phyloP scores from a whole-genome alignment of 2,888 invertebrate genomes.

The Lasiommata megera region DNA sequence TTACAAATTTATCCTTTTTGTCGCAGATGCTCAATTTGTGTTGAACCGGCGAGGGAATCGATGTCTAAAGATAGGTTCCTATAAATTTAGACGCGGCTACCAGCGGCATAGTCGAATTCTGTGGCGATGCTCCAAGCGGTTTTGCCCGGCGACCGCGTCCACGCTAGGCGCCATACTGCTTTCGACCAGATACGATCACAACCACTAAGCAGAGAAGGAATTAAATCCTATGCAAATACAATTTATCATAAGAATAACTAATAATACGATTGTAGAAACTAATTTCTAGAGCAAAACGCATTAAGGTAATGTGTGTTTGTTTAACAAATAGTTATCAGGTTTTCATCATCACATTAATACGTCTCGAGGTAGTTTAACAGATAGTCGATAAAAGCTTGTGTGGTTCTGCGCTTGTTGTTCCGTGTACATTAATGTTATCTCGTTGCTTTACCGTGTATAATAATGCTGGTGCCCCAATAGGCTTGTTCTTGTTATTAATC shows the following conservation, averaged over 20 bases:
- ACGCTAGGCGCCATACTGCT: conserved; percentile 23
- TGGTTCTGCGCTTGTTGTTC: no score
- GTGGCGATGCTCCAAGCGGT: conserved; percentile 14
- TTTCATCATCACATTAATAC: no score
- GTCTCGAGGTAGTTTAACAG: no score
- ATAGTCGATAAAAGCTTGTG: no score
- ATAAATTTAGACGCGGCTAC: conserved; percentile 13
- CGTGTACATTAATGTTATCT: no score
- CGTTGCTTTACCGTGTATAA: no score
- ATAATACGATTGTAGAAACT: not conserved
- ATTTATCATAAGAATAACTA: not conserved
- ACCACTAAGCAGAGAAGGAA: not conserved
- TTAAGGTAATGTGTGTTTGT: no score
- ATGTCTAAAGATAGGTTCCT: conserved; percentile 3
- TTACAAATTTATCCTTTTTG: not conserved
- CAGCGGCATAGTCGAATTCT: not conserved
- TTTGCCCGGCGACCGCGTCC: conserved; percentile 14
- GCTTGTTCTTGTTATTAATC: no score
- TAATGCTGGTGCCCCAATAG: no score
- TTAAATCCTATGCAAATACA: not conserved
- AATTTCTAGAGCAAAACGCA: no score
- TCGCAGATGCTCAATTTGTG: conserved; percentile 2
- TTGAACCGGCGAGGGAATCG: conserved; percentile 8
- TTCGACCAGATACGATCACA: conserved; percentile 6
- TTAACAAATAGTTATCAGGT: no score